A percentile compares a stretch with the other conserved stretches of the same genome.
phyloP scores from a whole-genome alignment of 2,113 vertebrate genomes.

The Notothenia rossii region DNA sequence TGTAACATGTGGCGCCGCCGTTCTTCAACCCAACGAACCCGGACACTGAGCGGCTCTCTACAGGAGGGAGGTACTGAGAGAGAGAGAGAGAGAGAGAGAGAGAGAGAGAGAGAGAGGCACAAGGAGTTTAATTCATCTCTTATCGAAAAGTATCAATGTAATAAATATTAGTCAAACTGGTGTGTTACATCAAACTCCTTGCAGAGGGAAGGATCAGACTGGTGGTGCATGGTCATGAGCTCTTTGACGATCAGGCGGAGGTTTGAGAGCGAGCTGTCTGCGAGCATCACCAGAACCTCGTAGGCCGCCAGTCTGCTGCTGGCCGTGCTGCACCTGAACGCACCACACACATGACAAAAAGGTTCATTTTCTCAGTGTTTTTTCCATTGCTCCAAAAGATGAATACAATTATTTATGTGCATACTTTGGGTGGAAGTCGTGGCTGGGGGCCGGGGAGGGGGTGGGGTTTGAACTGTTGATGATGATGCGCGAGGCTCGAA shows the following conservation, averaged over 20 bases:
- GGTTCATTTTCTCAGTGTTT: neutral
- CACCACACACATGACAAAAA: neutral
- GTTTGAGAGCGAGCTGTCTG: slow-evolving; percentile 96
- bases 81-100: neutral
- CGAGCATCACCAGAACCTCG: slow-evolving; percentile 97
- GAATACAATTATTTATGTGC: slow-evolving; percentile 11
- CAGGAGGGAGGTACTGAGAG: slow-evolving; percentile 93
- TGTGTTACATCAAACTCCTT: slow-evolving; percentile 97
- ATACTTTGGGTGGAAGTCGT: slow-evolving; percentile 99
- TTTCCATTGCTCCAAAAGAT: too few species aligned
- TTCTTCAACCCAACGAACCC: slow-evolving; percentile 98
- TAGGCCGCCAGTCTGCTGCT: slow-evolving; percentile 97
- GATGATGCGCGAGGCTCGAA: slow-evolving; percentile 98
- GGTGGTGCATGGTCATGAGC: slow-evolving; percentile 97
- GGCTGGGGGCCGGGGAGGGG: slow-evolving; percentile 91
- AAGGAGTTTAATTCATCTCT: neutral
- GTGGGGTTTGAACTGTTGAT: slow-evolving; percentile 95
- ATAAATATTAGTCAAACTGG: fast-evolving
- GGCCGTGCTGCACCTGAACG: slow-evolving; percentile 92
- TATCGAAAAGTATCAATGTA: neutral
- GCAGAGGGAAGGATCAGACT: slow-evolving; percentile 94
- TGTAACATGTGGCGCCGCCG: slow-evolving; percentile 98
- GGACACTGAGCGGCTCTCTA: slow-evolving; percentile 94
- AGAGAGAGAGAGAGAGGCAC: neutral
- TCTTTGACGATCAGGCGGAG: slow-evolving; percentile 94